phyloP scores from a whole-genome alignment of 2,113 vertebrate genomes.

The Paralichthys olivaceus region DNA sequence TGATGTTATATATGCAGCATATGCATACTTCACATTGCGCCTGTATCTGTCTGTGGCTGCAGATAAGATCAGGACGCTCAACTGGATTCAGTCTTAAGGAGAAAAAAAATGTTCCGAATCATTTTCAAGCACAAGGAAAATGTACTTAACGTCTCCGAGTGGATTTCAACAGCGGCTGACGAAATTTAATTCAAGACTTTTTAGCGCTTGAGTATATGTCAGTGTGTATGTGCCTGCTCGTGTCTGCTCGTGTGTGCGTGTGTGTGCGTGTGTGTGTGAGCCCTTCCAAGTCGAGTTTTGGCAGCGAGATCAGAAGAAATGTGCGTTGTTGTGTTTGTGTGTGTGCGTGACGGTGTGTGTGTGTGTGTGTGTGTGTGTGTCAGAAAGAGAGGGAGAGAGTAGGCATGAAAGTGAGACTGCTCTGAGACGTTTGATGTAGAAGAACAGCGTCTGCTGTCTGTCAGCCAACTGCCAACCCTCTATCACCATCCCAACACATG shows the following conservation, averaged over 20 bases:
- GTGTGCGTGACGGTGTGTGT: conserved; percentile 18
- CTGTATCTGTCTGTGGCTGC: neutral
- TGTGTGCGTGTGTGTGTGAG: conserved; percentile 31
- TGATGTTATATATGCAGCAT: neutral
- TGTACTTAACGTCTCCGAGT: conserved; percentile 39
- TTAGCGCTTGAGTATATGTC: conserved; percentile 37
- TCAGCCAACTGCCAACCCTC: conserved; percentile 79
- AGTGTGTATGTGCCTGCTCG: conserved; percentile 42
- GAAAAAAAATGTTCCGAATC: conserved; percentile 14
- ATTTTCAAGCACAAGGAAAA: conserved; percentile 56
- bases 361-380: conserved; percentile 7
- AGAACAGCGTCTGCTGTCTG: conserved; percentile 80
- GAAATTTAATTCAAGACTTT: conserved; percentile 69
- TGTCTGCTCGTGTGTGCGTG: conserved; percentile 35
- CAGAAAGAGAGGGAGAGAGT: conserved; percentile 30
- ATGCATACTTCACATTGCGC: neutral
- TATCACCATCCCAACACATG: conserved; percentile 82
- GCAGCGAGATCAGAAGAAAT: conserved; percentile 77
- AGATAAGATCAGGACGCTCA: conserved; percentile 12
- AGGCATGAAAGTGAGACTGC: conserved; percentile 78
- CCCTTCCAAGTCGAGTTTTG: conserved; percentile 73
- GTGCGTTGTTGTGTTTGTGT: conserved; percentile 64
- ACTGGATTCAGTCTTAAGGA: conserved; percentile 14
- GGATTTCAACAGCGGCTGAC: conserved; percentile 65
- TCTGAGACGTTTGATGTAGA: conserved; percentile 81